Conservation (phyloP, 1,140 invertebrate species). For the Octopus sinensis region DNA sequence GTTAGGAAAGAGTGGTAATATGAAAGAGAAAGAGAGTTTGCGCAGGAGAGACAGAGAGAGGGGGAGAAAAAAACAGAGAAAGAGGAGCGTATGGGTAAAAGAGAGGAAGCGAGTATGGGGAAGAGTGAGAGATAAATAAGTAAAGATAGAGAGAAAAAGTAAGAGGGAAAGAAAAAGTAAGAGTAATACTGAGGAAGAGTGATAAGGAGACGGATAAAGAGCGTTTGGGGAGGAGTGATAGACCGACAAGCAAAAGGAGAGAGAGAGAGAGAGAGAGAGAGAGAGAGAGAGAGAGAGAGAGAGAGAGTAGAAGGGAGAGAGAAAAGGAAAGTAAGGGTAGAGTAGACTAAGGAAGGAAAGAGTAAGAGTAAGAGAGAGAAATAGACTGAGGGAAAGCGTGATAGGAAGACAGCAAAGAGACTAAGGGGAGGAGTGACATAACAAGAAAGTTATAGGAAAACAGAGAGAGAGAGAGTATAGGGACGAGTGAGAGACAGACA, state of each 20-base stretch:
- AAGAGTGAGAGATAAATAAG: neutral
- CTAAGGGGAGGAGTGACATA: neutral
- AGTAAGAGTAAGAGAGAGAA: neutral
- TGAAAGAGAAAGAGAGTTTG: neutral
- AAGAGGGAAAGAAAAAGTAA: neutral
- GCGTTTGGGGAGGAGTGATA: neutral
- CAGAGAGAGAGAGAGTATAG: neutral
- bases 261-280: neutral
- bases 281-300: conserved; percentile 6
- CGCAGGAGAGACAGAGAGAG: too few relatives aligned
- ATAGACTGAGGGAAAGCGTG: conserved; percentile 6
- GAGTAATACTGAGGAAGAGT: neutral
- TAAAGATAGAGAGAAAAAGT: neutral
- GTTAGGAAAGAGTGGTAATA: neutral
- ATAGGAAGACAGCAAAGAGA: neutral
- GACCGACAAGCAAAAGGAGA: conserved; percentile 8
- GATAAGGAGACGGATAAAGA: neutral
- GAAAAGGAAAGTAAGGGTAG: neutral
- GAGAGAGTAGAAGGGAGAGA: neutral
- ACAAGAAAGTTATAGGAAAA: neutral
- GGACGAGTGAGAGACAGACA: neutral
- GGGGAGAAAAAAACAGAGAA: neutral
- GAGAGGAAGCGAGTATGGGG: too few relatives aligned
- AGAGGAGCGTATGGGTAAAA: neutral
- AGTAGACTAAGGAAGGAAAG: neutral